Base-by-base conservation (phyloP, 2,797 vertebrate species). In the Sebastes hopkinsi region DNA sequence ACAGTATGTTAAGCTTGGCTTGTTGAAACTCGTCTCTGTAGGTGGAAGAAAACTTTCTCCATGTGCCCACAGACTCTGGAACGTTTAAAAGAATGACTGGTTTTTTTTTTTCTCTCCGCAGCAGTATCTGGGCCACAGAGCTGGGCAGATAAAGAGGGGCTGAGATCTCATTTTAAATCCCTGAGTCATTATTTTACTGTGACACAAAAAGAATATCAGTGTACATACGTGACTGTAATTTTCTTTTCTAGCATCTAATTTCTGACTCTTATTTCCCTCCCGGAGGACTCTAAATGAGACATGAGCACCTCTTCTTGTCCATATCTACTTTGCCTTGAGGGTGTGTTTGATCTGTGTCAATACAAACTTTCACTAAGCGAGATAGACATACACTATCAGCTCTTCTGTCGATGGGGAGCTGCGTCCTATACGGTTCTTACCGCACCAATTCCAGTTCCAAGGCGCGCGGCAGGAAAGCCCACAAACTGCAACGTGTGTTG, bases 171-270 rank as follows among this genome's bases (percentile, higher is more conserved):
- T 87, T 90, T 78, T 72, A 90, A 89, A 92, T 75, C 79, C 81
- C 80, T 76, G 85, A 90, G 74, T 93, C 88, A 83, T 93, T 85
- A 75, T 88, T 94, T 94, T 82, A 85, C 79, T 88, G 92, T 91
- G 90, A 88, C 89, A 86, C 88, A 94, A 92, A 91, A 92, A 84
- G 77, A 94, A 88, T 84, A 92, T 92, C 79, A 90, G 85, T 96
- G 94, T 94, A 94, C 86, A 95, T 95, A 93, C 84, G 85, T 85
- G 88, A 93, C 81, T 86, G 77, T 88, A 77, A 89, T 92, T 94
- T 94, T 91, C 78, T 93, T 91, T 90, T 91, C 79, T 81, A 82
- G 73, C 79, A 46, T 91, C 85, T 86, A 67, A 94, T 93, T 89
- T 92, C 81, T 77, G 81, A 77, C 55, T 85, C 90, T 87, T 77